Evolutionary conservation across 2,888 invertebrate genomes (phyloP), one percentile per base, ranked within the genome.

Genomic region (Plutella xylostella): DNA sequence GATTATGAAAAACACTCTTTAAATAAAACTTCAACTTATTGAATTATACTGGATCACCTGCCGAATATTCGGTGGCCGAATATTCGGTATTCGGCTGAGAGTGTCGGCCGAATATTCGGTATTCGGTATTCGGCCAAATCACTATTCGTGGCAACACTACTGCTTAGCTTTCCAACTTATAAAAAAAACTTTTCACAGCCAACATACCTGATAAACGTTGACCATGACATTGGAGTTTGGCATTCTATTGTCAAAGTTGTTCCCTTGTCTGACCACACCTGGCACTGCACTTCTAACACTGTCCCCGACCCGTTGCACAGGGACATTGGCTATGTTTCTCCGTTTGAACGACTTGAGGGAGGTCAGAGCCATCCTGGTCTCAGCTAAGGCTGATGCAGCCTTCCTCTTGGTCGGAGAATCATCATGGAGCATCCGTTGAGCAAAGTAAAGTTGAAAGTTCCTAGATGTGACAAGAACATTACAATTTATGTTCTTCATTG

Each of bases 281-380:
- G 88, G 88, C 14, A 73, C 60, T 43, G 63, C 57, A 54, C 83
- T 86, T 30, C 82, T 76, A 1, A 88, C 72, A 49, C 77, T 85
- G n/a, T 87, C 86, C 6, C 88, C 88, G 11, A 86, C 79, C 58
- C 78, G 65, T 57, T 82, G 74, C 21, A 83, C 65, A n/a, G 80
- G 80, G 7, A 67, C 84, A 66, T 65, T 77, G 4, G 84, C 72
- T 57, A 76, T 74, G 55, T 85, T 83, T 22, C 82, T 68, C 22
- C 89, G 85, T 49, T 89, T 90, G 52, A 89, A 89, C 0, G 91
- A 88, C 55, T 87, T 88, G 37, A 95, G 71, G 2, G 90, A 90
- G 44, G 92, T 92, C 46, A 96, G 78, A 7, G 92, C 93, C 62
- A 89, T 86, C 46, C 96, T 86, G 43, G 92, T 90, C 58, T 92